phyloP scores from a whole-genome alignment of 2,797 vertebrate species.

The Phrynocephalus forsythii region DNA sequence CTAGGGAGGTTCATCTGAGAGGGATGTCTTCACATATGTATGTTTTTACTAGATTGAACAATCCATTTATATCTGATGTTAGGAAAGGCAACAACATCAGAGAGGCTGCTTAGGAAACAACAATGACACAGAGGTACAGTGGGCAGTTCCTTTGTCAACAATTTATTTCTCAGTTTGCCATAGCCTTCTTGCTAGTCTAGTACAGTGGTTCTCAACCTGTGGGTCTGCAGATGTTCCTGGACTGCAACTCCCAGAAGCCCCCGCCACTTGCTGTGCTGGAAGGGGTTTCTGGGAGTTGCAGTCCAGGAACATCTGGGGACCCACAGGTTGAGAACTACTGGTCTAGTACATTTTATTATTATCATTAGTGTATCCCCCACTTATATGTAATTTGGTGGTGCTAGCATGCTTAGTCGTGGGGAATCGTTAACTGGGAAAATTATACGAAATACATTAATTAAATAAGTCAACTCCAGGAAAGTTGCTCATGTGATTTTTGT shows the following conservation, averaged over 20 bases:
- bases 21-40: neutral
- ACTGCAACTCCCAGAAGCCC: too few species aligned
- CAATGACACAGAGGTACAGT: neutral
- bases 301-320: too few species aligned
- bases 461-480: neutral
- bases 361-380: neutral
- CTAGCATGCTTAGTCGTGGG: too few species aligned
- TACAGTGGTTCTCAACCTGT: too few species aligned
- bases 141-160: neutral
- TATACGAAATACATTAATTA: too few species aligned
- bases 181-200: neutral
- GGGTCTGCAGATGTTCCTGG: too few species aligned
- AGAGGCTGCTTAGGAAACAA: neutral
- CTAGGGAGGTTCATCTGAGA: neutral
- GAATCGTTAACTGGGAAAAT: too few species aligned
- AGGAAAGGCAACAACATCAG: neutral
- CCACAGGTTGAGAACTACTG: too few species aligned
- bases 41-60: neutral
- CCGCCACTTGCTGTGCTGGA: too few species aligned
- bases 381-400: too few species aligned
- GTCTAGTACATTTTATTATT: too few species aligned
- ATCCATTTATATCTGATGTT: neutral
- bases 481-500: neutral
- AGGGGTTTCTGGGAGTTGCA: too few species aligned
- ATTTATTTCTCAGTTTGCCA: slow-evolving; percentile 26